A percentile compares a stretch with the other conserved stretches of the same genome.
These are phyloP conservation scores for Ashinkailepas kermadecensis DNA, from an alignment of 2,888 invertebrate species.

Conservation along the genomic window DNA sequence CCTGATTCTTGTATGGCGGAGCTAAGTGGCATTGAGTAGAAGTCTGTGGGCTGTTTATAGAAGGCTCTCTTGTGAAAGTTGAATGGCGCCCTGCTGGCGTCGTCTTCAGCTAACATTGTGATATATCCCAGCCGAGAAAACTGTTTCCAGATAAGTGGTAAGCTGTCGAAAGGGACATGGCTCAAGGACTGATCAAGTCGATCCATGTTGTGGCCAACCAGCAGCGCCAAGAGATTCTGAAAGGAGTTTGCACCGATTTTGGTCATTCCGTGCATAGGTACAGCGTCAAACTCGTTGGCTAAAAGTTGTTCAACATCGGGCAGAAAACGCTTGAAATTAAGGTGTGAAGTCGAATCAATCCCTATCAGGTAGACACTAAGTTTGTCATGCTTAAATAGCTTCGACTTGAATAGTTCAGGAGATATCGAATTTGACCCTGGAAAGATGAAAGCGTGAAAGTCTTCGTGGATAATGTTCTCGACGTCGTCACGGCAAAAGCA, in stretches of 20 bases:
- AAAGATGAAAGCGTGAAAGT: background rate
- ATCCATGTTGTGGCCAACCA: background rate
- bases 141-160: background rate
- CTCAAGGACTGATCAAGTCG: background rate
- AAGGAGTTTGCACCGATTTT: background rate
- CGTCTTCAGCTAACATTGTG: background rate
- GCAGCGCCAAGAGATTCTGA: background rate
- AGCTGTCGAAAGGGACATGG: background rate
- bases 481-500: background rate
- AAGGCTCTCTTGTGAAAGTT: background rate
- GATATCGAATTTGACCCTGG: background rate
- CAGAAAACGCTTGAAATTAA: background rate
- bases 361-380: background rate
- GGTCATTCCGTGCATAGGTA: background rate
- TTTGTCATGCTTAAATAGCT: background rate
- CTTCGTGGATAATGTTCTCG: background rate
- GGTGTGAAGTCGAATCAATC: background rate
- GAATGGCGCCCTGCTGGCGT: background rate
- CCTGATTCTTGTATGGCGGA: background rate
- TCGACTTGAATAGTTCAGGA: background rate
- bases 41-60: background rate
- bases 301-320: background rate
- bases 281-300: background rate
- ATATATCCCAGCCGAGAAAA: background rate
- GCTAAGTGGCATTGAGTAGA: background rate